A percentile compares a stretch with the other conserved stretches of the same genome.
These are phyloP conservation scores for Meloidogyne chitwoodi DNA, from an alignment of 1,140 invertebrate species.

Conservation along the genomic window DNA sequence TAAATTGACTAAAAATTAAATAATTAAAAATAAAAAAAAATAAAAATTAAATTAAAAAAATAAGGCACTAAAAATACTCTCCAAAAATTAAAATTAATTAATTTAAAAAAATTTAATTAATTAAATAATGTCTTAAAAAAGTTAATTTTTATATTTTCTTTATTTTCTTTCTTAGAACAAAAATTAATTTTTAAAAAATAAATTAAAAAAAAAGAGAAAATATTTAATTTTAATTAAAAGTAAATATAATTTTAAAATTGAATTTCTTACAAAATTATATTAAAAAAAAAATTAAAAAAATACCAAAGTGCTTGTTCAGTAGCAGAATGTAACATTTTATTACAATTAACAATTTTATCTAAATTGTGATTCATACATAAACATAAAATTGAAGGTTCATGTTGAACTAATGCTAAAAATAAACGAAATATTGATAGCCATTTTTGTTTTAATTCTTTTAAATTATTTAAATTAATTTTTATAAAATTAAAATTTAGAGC, in stretches of 20 bases:
- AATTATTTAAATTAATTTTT: not conserved
- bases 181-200: too few species aligned
- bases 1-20: slow-evolving; percentile 40
- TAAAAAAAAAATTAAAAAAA: not conserved
- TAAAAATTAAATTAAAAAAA: not conserved
- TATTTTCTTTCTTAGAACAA: too few species aligned
- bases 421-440: slow-evolving; percentile 37
- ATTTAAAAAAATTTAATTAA: too few species aligned
- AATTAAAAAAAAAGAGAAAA: too few species aligned
- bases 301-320: slow-evolving; percentile 43
- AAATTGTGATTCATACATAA: slow-evolving; percentile 38
- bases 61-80: too few species aligned
- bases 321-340: slow-evolving; percentile 33
- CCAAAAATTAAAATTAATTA: too few species aligned
- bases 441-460: slow-evolving; percentile 2
- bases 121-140: too few species aligned
- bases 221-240: too few species aligned
- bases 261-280: not conserved
- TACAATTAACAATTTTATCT: slow-evolving; percentile 33
- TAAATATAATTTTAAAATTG: too few species aligned
- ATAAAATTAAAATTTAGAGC: not conserved
- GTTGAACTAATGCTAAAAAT: slow-evolving; percentile 42
- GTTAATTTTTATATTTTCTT: too few species aligned
- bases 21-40: not conserved
- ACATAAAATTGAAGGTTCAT: slow-evolving; percentile 43